Percentiles rank a stretch among this genome's conserved stretches.
Evolutionary conservation across 2,113 vertebrate genomes (phyloP).

Genomic region (Festucalex cinctus): DNA sequence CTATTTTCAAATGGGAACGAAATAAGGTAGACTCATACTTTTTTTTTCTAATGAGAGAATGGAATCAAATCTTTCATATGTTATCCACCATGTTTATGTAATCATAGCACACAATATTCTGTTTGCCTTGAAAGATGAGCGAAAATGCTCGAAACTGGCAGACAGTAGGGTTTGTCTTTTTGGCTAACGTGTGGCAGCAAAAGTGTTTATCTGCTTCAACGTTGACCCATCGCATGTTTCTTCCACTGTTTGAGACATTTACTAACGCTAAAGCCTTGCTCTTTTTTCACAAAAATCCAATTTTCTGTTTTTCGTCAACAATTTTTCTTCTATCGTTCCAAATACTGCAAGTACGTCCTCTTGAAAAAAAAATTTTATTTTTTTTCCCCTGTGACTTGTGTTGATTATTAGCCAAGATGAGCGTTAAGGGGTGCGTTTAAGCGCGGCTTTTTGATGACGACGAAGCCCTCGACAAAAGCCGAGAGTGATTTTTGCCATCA

Average conservation of each 20-base stretch:
- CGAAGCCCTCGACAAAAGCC: slow-evolving; percentile 30
- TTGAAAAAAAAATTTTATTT: neutral
- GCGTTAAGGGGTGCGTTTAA: slow-evolving; percentile 28
- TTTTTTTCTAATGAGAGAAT: too few species aligned
- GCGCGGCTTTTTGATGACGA: slow-evolving; percentile 13
- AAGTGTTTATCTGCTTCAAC: too few species aligned
- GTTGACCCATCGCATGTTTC: neutral
- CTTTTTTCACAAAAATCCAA: neutral
- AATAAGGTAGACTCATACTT: too few species aligned
- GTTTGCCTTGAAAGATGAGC: too few species aligned
- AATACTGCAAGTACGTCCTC: neutral
- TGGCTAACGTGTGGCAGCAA: too few species aligned
- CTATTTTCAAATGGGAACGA: too few species aligned
- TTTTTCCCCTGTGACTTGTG: neutral
- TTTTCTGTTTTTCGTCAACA: neutral
- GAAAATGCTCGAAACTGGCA: too few species aligned
- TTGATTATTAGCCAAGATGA: slow-evolving; percentile 34
- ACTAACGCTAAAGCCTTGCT: neutral
- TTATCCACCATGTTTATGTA: too few species aligned
- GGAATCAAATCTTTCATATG: too few species aligned
- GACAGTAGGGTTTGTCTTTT: too few species aligned
- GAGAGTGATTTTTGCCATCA: slow-evolving; percentile 57
- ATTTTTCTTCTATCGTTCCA: neutral
- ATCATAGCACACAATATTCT: too few species aligned
- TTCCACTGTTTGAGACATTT: neutral